phyloP scores from a whole-genome alignment of 1,140 invertebrate genomes.

The Pogonus chalceus region DNA sequence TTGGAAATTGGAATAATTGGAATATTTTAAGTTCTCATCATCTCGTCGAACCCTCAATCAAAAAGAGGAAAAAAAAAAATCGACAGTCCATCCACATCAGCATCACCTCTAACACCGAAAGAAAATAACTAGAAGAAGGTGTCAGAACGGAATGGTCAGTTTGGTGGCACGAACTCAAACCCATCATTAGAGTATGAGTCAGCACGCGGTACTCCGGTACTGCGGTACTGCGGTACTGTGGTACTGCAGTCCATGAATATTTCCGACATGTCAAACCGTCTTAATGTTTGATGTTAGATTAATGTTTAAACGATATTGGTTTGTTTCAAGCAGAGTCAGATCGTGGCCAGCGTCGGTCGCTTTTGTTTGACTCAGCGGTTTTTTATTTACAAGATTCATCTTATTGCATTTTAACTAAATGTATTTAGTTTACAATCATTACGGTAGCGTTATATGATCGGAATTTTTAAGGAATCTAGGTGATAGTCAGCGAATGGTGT shows the following conservation, averaged over 20 bases:
- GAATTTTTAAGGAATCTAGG: too few relatives aligned
- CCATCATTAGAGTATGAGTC: constrained; percentile 31
- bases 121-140: too few relatives aligned
- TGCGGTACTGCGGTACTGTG: constrained; percentile 17
- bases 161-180: constrained; percentile 21
- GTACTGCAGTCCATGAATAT: too few relatives aligned
- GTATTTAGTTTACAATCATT: constrained; percentile 1
- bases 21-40: too few relatives aligned
- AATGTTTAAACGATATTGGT: constrained; percentile 32
- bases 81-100: too few relatives aligned
- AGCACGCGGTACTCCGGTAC: constrained; percentile 16
- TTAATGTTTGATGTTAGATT: constrained; percentile 32
- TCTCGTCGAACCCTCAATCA: too few relatives aligned
- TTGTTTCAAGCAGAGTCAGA: constrained; percentile 21
- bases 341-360: neutral
- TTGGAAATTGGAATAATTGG: too few relatives aligned
- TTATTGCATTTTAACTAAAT: constrained; percentile 6
- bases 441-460: too few relatives aligned
- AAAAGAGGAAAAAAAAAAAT: too few relatives aligned
- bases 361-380: constrained; percentile 24
- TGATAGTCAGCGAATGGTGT: constrained; percentile 2
- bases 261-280: constrained; percentile 29
- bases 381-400: constrained; percentile 11
- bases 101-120: too few relatives aligned
- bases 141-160: too few relatives aligned